Evolutionary conservation across 2,113 vertebrate species (phyloP), one percentile per base, ranked within the genome.

Genomic region (Phalacrocorax pelagicus): DNA sequence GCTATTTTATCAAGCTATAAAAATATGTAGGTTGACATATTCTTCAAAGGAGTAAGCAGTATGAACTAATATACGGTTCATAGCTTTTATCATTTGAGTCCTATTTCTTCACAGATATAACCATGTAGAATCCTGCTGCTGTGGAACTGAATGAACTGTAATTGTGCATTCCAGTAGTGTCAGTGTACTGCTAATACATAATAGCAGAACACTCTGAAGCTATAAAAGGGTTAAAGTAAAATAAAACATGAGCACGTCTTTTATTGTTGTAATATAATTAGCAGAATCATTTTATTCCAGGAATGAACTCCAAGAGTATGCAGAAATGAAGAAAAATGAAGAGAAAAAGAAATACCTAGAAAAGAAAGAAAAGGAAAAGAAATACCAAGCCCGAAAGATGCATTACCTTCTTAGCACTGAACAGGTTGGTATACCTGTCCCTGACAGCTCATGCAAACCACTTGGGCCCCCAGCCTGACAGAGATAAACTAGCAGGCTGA

Each of bases 371-470:
- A 98, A 93, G 92, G 81, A 96, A 82, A 98, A 98, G 97, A 78
- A 98, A 83, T 89, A 98, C 93, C 97, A 98, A 97, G 99, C 99
- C 69, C 98, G 98, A 86, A 98, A 98, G 97, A 98, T 98, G 97
- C 99, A 99, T 98, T 98, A 99, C 98, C 99, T 99, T 86, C 97
- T 99, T 97, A 99, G 99, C 98, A 99, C 99, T 16, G 95, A 98
- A 85, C 99, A 99, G 99, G 99, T 99, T 82, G 95, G 98, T 97
- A 54, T 93, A 96, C 97, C 96, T 97, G 94, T 96, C 90, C 95
- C 97, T 98, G 98, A 98, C 98, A 98, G 98, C 98, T 97, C 96
- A 85, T 59, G 66, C 69, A 92, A 96, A 93, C 98, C 97, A 92
- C 98, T 91, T 85, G 96, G 97, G 96, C 88, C 86, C 81, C 84